Evolutionary conservation across 2,888 invertebrate species (phyloP).

Genomic region (Galerucella pusilla): DNA sequence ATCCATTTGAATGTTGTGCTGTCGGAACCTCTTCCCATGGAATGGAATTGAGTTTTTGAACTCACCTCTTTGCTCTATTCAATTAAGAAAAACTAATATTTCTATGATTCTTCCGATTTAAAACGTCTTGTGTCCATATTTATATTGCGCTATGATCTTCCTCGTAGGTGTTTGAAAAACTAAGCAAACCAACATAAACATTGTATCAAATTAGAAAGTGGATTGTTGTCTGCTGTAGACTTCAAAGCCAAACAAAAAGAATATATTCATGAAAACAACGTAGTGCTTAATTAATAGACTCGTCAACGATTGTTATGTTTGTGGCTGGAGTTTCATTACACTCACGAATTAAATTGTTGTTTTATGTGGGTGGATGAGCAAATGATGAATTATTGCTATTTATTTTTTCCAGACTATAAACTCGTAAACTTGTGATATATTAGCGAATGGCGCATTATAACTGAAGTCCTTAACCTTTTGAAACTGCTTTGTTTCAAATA

Average conservation of each 20-base stretch:
- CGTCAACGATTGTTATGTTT: not conserved
- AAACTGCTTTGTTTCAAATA: slow-evolving; percentile 13
- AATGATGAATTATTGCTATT: slow-evolving; percentile 10
- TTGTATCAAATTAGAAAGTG: no score
- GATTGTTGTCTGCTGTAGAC: not conserved
- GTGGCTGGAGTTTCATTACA: not conserved
- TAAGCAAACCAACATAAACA: not conserved
- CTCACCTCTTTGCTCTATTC: no score
- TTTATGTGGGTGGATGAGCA: slow-evolving; percentile 10
- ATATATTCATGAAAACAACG: not conserved
- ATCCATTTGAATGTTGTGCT: no score
- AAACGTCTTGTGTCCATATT: no score
- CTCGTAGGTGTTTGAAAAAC: no score
- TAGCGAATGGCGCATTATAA: slow-evolving; percentile 10
- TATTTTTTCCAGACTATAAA: slow-evolving; percentile 1
- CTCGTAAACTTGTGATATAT: slow-evolving; percentile 6
- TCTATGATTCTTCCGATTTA: no score
- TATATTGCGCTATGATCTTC: no score
- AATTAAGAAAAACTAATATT: no score
- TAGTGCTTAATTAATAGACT: not conserved
- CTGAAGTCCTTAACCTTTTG: slow-evolving; percentile 26
- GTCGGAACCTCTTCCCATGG: no score
- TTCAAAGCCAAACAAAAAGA: not conserved
- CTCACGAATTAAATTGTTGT: not conserved
- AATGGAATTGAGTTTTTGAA: no score